phyloP scores from a whole-genome alignment of 2,888 invertebrate species.

The Tyria jacobaeae region DNA sequence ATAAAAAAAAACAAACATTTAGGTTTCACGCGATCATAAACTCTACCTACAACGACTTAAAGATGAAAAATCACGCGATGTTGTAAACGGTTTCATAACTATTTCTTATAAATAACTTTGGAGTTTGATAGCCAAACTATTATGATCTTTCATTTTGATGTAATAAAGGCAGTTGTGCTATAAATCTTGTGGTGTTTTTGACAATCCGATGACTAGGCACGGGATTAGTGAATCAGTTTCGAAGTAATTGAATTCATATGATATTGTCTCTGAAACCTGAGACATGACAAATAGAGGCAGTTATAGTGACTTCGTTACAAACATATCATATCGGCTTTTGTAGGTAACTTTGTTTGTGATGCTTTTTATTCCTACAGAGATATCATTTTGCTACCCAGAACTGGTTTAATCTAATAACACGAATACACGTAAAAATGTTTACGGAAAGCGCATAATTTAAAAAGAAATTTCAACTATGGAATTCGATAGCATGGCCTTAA shows the following conservation, averaged over 20 bases:
- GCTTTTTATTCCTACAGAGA: not conserved
- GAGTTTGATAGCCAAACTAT: constrained; percentile 19
- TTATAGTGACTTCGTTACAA: not conserved
- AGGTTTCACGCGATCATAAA: constrained; percentile 29
- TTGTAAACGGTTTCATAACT: constrained; percentile 32
- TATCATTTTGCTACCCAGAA: not conserved
- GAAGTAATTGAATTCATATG: constrained; percentile 4
- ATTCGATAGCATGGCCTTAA: too few species aligned
- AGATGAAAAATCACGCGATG: constrained; percentile 37
- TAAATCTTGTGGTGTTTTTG: constrained; percentile 7
- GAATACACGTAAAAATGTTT: not conserved
- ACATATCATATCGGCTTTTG: not conserved
- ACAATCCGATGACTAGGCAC: constrained; percentile 38
- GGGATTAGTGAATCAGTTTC: constrained; percentile 18
- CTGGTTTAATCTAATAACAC: too few species aligned
- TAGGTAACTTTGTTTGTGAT: not conserved
- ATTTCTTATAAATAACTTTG: constrained; percentile 28
- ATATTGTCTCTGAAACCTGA: not conserved
- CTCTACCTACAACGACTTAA: constrained; percentile 27
- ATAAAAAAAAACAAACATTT: constrained; percentile 37
- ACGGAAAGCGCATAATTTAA: too few species aligned
- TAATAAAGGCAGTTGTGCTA: constrained; percentile 23
- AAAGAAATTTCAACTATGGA: too few species aligned
- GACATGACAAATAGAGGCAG: not conserved
- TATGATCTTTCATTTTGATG: constrained; percentile 12